phyloP scores from a whole-genome alignment of 2,797 vertebrate genomes.

The Mionectes olivaceus region DNA sequence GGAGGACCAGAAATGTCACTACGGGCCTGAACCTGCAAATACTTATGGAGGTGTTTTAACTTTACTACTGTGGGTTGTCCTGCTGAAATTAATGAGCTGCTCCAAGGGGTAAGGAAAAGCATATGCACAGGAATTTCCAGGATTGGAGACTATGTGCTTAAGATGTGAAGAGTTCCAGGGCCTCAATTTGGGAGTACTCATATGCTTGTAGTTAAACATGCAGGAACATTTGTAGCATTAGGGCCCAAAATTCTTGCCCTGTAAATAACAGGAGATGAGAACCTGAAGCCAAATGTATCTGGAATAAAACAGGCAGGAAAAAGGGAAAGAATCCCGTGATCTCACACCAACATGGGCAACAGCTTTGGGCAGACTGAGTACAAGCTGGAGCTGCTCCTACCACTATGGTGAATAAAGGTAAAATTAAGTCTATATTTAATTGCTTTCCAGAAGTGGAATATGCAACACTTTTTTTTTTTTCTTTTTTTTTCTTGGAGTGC shows the following conservation, averaged over 20 bases:
- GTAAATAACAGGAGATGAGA: constrained; percentile 51
- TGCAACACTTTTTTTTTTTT: background rate
- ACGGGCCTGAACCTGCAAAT: constrained; percentile 60
- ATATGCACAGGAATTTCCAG: constrained; percentile 58
- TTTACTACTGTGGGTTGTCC: constrained; percentile 65
- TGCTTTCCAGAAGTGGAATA: background rate
- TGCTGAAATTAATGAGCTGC: constrained; percentile 67
- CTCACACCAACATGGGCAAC: background rate
- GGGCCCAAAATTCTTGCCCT: constrained; percentile 33
- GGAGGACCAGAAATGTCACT: constrained; percentile 19
- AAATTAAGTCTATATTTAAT: background rate
- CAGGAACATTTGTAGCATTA: constrained; percentile 45
- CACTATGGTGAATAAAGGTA: background rate
- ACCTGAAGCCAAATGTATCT: constrained; percentile 48
- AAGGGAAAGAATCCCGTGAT: constrained; percentile 6
- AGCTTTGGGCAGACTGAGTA: background rate
- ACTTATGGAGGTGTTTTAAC: constrained; percentile 56
- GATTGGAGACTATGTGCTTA: constrained; percentile 5
- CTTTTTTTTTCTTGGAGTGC: background rate
- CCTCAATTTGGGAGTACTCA: constrained; percentile 57
- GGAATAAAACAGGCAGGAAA: constrained; percentile 28
- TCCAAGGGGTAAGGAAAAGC: constrained; percentile 63
- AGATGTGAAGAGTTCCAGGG: constrained; percentile 54
- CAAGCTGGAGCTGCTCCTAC: background rate
- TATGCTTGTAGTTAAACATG: constrained; percentile 64